Base-by-base conservation (phyloP, 2,113 vertebrate genomes). In the Boulengeromyrus knoepffleri region DNA sequence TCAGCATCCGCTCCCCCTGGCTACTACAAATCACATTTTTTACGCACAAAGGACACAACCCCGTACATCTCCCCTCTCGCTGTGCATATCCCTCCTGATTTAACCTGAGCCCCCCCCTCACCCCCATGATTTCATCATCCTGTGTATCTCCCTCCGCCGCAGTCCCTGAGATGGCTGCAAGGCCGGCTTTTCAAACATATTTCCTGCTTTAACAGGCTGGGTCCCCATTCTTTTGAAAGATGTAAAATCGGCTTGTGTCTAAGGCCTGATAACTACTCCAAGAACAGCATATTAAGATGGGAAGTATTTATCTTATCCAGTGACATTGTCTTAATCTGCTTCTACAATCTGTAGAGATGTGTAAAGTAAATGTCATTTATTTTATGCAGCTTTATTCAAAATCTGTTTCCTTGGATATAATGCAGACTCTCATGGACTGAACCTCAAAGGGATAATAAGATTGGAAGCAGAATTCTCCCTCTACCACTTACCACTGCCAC, bases 1-100 rank as follows among this genome's bases (percentile, higher is more conserved):
- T 86, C n/a, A 86, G 47, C 84, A 86, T 86, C 42, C 47, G 24
- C 47, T 50, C 84, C 84, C 47, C 84, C 84, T 86, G 84, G 84
- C 45, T 49, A 50, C 84, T 15, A 50, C 42, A 86, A 86, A 86
- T 86, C 84, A 27, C 15, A 49, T 86, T 86, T 86, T 86, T 50
- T 50, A 80, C 36, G 47, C 47, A 50, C 47, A 86, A 86, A 86
- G 74, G 45, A 86, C 84, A 47, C 21, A 86, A 86, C 84, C 84
- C 84, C 4, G n/a, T 21, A 86, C 47, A 50, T 13, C 84, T 86
- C 42, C 84, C 84, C 45, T 31, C n/a, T 31, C 4, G 21, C 46
- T 86, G 45, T 17, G 84, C 84, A 49, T 50, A 27, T 86, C 47
- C 84, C 84, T 15, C 19, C 45, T 85, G 83, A 24, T 49, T 85